Conservation (phyloP, 2,113 vertebrate genomes). For the Archilochus colubris region DNA sequence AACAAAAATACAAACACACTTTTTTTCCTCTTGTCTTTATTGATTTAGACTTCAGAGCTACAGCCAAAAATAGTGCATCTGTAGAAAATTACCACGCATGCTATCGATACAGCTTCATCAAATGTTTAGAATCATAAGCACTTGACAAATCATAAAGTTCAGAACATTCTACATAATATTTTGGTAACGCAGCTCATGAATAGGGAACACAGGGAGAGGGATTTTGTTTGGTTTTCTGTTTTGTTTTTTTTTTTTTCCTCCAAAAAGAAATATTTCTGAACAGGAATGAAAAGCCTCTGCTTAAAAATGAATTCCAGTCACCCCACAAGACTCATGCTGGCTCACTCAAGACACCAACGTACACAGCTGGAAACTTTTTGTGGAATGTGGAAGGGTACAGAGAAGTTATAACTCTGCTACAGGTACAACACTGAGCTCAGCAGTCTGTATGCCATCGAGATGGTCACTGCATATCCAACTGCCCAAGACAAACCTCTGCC, state of each 20-base stretch:
- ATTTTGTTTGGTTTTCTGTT: background rate
- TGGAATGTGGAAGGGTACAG: fast-evolving
- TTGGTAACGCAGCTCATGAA: background rate
- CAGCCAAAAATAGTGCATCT: constrained; percentile 67
- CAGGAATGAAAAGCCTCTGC: constrained; percentile 4
- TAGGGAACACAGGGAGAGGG: background rate
- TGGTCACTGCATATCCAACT: constrained; percentile 73
- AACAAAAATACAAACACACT: constrained; percentile 53
- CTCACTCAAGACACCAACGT: background rate
- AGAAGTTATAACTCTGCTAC: background rate
- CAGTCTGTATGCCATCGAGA: constrained; percentile 85
- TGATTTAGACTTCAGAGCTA: constrained; percentile 69
- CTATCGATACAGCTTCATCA: constrained; percentile 35
- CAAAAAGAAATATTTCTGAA: background rate
- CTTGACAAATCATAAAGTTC: constrained; percentile 5
- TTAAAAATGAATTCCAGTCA: background rate
- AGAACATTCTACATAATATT: constrained; percentile 29
- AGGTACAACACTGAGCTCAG: constrained; percentile 62
- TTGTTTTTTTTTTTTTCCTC: background rate
- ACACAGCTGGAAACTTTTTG: background rate
- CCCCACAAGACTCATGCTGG: background rate
- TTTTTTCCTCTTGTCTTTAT: constrained; percentile 59
- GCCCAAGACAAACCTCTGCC: constrained; percentile 79
- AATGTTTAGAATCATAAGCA: constrained; percentile 51
- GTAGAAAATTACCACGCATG: constrained; percentile 63